These are phyloP conservation scores for Ferrisia virgata DNA, from an alignment of 2,888 invertebrate species.

Conservation along the genomic window DNA sequence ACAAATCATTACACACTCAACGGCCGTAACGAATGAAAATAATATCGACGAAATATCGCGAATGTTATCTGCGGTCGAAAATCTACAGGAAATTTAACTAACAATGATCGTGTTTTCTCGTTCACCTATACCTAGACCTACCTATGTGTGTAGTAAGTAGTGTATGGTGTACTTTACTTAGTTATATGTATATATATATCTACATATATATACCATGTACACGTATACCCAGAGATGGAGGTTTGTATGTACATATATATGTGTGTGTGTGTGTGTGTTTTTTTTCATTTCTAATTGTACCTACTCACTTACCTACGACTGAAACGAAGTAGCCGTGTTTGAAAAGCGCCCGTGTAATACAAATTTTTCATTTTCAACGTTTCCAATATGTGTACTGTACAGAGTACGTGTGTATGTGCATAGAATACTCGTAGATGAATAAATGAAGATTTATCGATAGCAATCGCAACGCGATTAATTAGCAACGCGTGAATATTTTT, in stretches of 20 bases:
- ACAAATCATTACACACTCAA: slow-evolving; percentile 45
- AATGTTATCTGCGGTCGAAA: slow-evolving; percentile 33
- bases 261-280: neutral
- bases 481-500: neutral
- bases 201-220: neutral
- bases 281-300: neutral
- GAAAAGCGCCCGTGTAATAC: too few relatives aligned
- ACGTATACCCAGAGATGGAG: too few relatives aligned
- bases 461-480: neutral
- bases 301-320: neutral
- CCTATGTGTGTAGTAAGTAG: neutral
- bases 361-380: neutral
- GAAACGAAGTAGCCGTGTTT: neutral
- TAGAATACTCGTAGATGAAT: too few relatives aligned
- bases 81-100: slow-evolving; percentile 42
- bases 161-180: too few relatives aligned
- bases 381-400: neutral
- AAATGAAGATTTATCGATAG: neutral
- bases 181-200: too few relatives aligned
- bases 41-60: slow-evolving; percentile 42
- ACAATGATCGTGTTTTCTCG: slow-evolving; percentile 37
- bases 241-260: neutral
- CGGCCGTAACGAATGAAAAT: slow-evolving; percentile 41
- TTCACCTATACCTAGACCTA: neutral
- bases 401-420: too few relatives aligned